Conservation (phyloP, 2,113 vertebrate genomes). For the Alectura lathami region DNA sequence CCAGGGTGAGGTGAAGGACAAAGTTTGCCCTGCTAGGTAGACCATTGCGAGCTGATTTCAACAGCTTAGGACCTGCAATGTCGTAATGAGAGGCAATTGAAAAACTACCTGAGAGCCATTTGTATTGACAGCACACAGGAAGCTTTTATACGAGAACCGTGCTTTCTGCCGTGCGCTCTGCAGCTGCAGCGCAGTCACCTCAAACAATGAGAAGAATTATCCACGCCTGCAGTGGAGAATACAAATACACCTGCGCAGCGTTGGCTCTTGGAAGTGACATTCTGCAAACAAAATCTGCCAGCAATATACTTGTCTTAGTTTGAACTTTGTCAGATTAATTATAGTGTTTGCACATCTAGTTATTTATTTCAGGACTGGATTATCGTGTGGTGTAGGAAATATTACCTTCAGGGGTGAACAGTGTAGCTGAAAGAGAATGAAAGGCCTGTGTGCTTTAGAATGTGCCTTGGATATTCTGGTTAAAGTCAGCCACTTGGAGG, state of each 20-base stretch:
- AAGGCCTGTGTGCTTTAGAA: neutral
- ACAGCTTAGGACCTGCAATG: neutral
- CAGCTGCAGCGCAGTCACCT: neutral
- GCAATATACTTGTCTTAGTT: neutral
- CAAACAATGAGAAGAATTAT: neutral
- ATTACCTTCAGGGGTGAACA: neutral
- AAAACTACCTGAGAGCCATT: neutral
- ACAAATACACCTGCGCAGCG: neutral
- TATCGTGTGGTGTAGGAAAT: neutral
- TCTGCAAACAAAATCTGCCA: neutral
- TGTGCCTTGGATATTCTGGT: rapidly evolving
- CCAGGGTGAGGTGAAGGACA: slow-evolving; percentile 74
- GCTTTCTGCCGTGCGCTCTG: neutral
- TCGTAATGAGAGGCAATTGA: neutral
- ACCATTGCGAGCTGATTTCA: neutral
- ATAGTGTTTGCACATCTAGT: neutral
- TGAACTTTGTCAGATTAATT: neutral
- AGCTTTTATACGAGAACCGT: neutral
- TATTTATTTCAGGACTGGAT: neutral
- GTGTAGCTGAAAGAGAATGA: neutral
- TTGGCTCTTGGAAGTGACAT: neutral
- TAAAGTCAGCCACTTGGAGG: neutral
- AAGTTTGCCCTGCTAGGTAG: neutral
- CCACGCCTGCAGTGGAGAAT: neutral
- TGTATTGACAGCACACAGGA: neutral